A percentile compares a stretch with the other conserved stretches of the same genome.
Conservation (phyloP, 2,888 invertebrate species). For the Mimumesa dahlbomi region DNA sequence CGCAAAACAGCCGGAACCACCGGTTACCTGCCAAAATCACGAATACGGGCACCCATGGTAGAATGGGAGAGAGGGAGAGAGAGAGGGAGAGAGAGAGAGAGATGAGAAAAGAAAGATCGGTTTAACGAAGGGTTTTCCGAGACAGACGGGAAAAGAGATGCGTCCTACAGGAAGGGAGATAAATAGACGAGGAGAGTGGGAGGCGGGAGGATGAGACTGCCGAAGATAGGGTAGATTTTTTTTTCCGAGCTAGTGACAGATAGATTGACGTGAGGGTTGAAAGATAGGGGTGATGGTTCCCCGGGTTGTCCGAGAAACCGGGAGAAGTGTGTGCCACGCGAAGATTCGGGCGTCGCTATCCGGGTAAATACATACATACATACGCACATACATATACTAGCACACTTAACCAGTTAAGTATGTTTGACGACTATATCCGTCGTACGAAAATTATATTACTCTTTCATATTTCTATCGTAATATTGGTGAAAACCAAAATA, state of each 20-base stretch:
- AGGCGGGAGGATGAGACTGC: too few species aligned
- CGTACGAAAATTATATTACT: too few species aligned
- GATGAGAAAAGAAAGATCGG: conserved; percentile 8
- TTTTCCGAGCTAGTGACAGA: conserved; percentile 29
- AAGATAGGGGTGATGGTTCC: too few species aligned
- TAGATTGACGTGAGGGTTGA: conserved; percentile 32
- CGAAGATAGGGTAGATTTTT: conserved; percentile 26
- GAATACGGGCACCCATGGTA: neutral
- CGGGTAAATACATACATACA: too few species aligned
- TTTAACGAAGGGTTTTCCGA: conserved; percentile 15
- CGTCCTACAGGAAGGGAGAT: conserved; percentile 14
- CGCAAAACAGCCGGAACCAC: neutral
- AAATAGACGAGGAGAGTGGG: conserved; percentile 27
- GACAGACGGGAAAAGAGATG: neutral
- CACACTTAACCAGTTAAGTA: too few species aligned
- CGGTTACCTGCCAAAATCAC: neutral
- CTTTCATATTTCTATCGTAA: too few species aligned
- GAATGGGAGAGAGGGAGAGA: neutral
- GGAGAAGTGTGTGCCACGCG: neutral
- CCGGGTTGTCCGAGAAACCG: conserved; percentile 11
- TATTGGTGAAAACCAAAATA: too few species aligned
- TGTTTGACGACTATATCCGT: too few species aligned
- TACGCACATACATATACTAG: too few species aligned
- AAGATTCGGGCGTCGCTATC: too few species aligned
- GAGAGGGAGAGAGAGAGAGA: conserved; percentile 4